These are phyloP conservation scores for Eupithecia vulgata DNA, from an alignment of 2,888 invertebrate genomes.

Conservation along the genomic window DNA sequence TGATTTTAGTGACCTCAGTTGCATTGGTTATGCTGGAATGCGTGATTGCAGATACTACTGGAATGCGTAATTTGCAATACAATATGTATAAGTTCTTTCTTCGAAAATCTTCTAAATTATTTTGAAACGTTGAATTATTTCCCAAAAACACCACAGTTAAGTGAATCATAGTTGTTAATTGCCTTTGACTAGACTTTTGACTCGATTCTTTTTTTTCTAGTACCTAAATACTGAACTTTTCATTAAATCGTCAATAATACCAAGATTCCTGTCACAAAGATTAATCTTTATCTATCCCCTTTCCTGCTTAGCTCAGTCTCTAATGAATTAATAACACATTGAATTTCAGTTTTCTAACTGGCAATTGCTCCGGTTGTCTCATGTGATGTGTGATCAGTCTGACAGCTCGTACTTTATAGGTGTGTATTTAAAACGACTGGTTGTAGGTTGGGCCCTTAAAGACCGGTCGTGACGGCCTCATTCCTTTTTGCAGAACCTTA, in stretches of 20 bases:
- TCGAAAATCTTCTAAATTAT: background rate
- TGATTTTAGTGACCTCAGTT: constrained; percentile 40
- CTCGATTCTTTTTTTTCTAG: background rate
- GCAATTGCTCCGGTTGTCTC: constrained; percentile 37
- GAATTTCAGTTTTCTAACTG: constrained; percentile 39
- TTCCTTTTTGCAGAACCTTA: constrained; percentile 56
- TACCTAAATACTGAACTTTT: background rate
- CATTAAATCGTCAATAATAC: background rate
- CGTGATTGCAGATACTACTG: constrained; percentile 30
- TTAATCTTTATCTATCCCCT: constrained; percentile 37
- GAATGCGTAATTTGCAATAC: constrained; percentile 24
- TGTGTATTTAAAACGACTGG: constrained; percentile 41
- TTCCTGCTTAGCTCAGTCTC: constrained; percentile 36
- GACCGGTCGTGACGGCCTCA: constrained; percentile 65
- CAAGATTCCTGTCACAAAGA: constrained; percentile 37
- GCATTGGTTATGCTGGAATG: constrained; percentile 36
- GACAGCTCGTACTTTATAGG: constrained; percentile 35
- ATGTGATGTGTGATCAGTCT: constrained; percentile 34
- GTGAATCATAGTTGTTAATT: background rate
- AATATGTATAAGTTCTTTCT: background rate
- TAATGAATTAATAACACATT: constrained; percentile 41
- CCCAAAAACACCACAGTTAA: background rate
- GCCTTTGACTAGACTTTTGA: background rate
- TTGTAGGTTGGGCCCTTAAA: constrained; percentile 44
- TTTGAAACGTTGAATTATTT: background rate